Evolutionary conservation across 2,888 invertebrate species (phyloP).

Genomic region (Chaetogeoica ovagalla): DNA sequence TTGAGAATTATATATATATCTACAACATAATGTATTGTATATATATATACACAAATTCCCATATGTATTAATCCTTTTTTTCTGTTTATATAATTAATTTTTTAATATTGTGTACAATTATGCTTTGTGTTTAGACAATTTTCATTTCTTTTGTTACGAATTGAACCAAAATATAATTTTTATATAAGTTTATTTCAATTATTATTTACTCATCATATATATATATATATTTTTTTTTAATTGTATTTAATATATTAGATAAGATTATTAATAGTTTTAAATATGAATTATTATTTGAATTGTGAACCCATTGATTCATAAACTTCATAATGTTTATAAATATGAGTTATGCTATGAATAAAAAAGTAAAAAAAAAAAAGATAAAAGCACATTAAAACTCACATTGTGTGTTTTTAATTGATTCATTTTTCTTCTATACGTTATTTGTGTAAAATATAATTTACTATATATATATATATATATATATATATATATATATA

Average conservation of each 20-base stretch:
- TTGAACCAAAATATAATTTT: conserved; percentile 49
- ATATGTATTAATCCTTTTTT: conserved; percentile 9
- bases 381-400: conserved; percentile 8
- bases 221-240: conserved; percentile 40
- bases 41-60: conserved; percentile 22
- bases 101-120: conserved; percentile 30
- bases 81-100: conserved; percentile 23
- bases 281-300: conserved; percentile 42
- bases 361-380: conserved; percentile 2
- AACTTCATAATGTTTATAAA: not conserved
- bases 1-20: not conserved
- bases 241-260: conserved; percentile 43
- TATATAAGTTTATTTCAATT: conserved; percentile 37
- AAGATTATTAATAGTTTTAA: conserved; percentile 45
- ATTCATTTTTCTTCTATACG: no score
- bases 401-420: no score
- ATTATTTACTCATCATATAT: conserved; percentile 38
- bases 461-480: no score
- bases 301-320: conserved; percentile 15
- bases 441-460: no score
- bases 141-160: conserved; percentile 45
- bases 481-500: no score
- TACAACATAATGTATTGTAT: conserved; percentile 20
- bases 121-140: conserved; percentile 25
- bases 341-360: conserved; percentile 22